phyloP scores from a whole-genome alignment of 2,797 vertebrate species.

The Hippopotamyrus pictus region DNA sequence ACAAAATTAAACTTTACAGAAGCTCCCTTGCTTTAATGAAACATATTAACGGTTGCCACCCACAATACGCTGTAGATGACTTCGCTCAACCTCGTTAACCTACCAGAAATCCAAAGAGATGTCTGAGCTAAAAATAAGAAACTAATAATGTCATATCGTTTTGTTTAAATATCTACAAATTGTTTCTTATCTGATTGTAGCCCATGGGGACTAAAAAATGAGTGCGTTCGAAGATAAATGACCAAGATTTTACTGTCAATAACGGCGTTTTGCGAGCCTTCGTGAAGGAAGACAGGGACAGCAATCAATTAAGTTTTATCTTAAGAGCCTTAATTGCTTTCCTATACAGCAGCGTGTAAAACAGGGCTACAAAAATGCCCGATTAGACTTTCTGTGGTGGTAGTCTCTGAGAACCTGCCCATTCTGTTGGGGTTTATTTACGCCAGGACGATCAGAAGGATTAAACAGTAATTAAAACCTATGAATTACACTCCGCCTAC shows the following conservation, averaged over 20 bases:
- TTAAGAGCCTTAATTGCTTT: conserved; percentile 63
- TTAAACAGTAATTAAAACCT: conserved; percentile 81
- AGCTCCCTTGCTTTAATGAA: background rate
- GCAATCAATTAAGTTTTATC: conserved; percentile 60
- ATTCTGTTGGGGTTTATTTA: conserved; percentile 81
- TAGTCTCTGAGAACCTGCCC: conserved; percentile 59
- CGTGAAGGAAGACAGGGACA: conserved; percentile 37
- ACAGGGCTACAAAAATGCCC: conserved; percentile 48
- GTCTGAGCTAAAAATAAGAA: background rate
- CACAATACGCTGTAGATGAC: background rate
- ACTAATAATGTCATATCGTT: background rate
- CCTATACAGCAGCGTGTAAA: conserved; percentile 52
- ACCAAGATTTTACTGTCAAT: conserved; percentile 29
- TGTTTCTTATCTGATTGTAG: conserved; percentile 28
- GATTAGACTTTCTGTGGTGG: conserved; percentile 50
- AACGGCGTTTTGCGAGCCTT: conserved; percentile 39
- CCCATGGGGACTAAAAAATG: conserved; percentile 12
- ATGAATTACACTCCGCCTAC: conserved; percentile 55
- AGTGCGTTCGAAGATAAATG: conserved; percentile 26
- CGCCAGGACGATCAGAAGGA: conserved; percentile 80
- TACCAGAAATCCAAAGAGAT: background rate
- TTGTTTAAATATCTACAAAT: conserved; percentile 3
- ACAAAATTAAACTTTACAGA: background rate
- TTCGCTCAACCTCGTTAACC: background rate
- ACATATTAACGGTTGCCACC: background rate